Percentiles rank a stretch among this genome's conserved stretches.
phyloP scores from a whole-genome alignment of 64 coral and sea anemone genomes.

The Stichodactyla mertensii region DNA sequence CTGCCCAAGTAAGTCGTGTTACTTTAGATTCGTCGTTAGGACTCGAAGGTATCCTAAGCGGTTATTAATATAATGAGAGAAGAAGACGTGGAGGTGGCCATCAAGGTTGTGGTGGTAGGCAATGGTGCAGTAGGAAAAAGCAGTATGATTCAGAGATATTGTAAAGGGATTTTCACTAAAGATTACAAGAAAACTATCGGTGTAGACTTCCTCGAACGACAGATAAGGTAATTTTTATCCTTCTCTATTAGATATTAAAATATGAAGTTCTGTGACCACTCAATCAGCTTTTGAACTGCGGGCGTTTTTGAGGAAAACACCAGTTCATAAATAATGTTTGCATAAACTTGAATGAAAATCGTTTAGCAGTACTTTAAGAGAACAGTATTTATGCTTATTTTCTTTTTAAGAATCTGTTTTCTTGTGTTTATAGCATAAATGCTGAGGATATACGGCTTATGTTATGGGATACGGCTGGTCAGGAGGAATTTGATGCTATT shows the following conservation, averaged over 20 bases:
- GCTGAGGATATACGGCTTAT: constrained; percentile 89
- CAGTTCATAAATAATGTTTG: neutral
- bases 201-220: constrained; percentile 96
- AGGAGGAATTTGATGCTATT: constrained; percentile 99
- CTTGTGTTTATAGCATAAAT: constrained; percentile 45
- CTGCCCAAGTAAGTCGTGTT: neutral
- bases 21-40: neutral
- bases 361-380: neutral
- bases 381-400: constrained; percentile 6
- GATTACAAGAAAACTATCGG: constrained; percentile 99
- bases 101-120: constrained; percentile 96
- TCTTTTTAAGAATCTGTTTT: neutral
- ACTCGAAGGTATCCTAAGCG: neutral
- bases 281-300: neutral
- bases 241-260: neutral
- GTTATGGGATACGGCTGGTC: constrained; percentile 97
- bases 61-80: constrained; percentile 61
- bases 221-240: constrained; percentile 70
- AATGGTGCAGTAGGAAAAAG: constrained; percentile 99
- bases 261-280: neutral
- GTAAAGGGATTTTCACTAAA: constrained; percentile 99
- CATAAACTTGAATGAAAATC: neutral
- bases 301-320: neutral
- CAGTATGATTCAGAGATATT: constrained; percentile 99
- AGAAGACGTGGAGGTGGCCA: constrained; percentile 98